phyloP scores from a whole-genome alignment of 2,888 invertebrate genomes.

The Eilema depressum region DNA sequence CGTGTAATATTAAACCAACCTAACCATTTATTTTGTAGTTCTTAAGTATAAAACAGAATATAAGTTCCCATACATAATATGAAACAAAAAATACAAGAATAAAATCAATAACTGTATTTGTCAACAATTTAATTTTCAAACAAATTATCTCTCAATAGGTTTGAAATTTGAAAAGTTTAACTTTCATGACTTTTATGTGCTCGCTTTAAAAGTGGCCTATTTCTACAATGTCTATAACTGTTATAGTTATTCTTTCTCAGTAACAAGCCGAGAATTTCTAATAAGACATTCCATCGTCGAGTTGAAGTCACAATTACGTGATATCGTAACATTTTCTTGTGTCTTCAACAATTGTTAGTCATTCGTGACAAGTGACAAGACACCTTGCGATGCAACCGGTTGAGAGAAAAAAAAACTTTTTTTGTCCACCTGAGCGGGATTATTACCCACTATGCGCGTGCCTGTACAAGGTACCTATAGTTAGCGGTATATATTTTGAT shows the following conservation, averaged over 20 bases:
- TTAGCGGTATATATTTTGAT: no score
- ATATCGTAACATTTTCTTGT: conserved; percentile 59
- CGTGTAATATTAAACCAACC: no score
- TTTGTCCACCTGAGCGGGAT: conserved; percentile 66
- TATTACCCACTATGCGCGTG: conserved; percentile 68
- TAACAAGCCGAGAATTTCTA: conserved; percentile 57
- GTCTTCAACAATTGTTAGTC: conserved; percentile 58
- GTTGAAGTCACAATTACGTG: conserved; percentile 52
- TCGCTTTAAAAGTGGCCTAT: neutral
- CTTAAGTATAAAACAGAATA: no score
- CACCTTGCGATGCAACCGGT: conserved; percentile 67
- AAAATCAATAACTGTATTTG: neutral
- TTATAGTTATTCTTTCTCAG: conserved; percentile 12
- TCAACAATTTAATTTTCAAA: neutral
- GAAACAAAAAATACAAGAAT: no score
- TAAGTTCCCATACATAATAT: no score
- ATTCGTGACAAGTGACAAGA: conserved; percentile 64
- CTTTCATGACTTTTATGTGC: neutral
- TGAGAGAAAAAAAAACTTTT: conserved; percentile 57
- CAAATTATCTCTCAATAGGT: no score
- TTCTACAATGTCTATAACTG: neutral
- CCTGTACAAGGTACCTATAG: conserved; percentile 45
- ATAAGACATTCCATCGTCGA: conserved; percentile 52
- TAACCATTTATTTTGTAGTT: no score
- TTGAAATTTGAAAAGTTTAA: no score